Percentiles rank a stretch among this genome's conserved stretches.
These are phyloP conservation scores for Athripsodes cinereus DNA, from an alignment of 2,888 invertebrate species.

Conservation along the genomic window DNA sequence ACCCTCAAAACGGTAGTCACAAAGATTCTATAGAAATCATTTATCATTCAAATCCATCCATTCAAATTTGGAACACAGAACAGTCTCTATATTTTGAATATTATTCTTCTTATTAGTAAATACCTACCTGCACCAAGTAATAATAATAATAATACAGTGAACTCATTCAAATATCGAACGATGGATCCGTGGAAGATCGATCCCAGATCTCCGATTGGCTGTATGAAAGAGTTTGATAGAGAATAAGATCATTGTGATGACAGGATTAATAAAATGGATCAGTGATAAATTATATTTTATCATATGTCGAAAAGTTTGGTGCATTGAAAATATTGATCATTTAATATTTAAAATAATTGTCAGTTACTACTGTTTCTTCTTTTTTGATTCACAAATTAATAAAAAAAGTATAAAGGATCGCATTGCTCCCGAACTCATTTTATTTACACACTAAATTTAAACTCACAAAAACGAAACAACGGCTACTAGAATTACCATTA, in stretches of 20 bases:
- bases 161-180: constrained; percentile 12
- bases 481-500: no score
- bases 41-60: constrained; percentile 19
- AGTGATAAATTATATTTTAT: neutral
- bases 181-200: constrained; percentile 15
- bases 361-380: no score
- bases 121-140: no score
- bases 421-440: no score
- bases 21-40: constrained; percentile 10
- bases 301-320: no score
- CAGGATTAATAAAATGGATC: neutral
- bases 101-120: neutral
- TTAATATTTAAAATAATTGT: no score
- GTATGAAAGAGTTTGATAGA: constrained; percentile 19
- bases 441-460: no score
- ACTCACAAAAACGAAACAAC: no score
- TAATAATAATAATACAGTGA: neutral
- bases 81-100: neutral
- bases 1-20: constrained; percentile 7
- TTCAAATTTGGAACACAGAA: constrained; percentile 15
- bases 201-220: constrained; percentile 13
- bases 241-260: constrained; percentile 7
- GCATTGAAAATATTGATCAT: no score
- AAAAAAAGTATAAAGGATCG: no score
- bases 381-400: no score